Base-by-base conservation (phyloP, 2,797 vertebrate genomes). In the Champsocephalus gunnari region DNA sequence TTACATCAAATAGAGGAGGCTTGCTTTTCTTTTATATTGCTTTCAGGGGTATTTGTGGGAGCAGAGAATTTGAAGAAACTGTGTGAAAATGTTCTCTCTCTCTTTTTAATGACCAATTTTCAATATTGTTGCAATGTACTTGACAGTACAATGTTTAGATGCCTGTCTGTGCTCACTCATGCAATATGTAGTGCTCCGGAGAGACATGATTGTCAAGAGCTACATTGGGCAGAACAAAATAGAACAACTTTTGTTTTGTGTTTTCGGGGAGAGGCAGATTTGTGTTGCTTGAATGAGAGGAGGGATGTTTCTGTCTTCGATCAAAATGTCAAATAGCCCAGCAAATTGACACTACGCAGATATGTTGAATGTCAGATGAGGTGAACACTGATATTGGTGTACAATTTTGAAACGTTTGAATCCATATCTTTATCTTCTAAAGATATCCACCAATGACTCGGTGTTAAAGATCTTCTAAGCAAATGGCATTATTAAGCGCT, bases 341-440 rank as follows among this genome's bases (percentile, higher is more conserved):
- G 80, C 86, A 91, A 90, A 89, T 82, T 85, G 88, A 89, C 87
- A 79, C 82, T 51, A 79, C 43, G 12, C 79, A 84, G 82, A 89
- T 92, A 76, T 86, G 84, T 77, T 85, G 90, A 93, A 91, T 91
- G 87, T 87, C 91, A 93, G 43, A 83, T 38, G 73, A 79, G 83
- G 79, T 81, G 77, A 89, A 49, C 80, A 81, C 87, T 84, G 85
- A 87, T 86, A 83, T 83, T 32, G 47, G 75, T 86, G 88, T 92
- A 84, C 50, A 17, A 61, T 50, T 87, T 79, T 90, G 88, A 91
- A 90, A 91, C 82, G 88, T 75, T 88, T 87, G 86, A 77, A 93
- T 93, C 83, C 83, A 92, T 88, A 87, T 85, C 79, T 92, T 84
- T 84, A 87, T 87, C 87, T 85, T 75, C 74, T 73, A 85, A 77